Percentiles rank a stretch among this genome's conserved stretches.
Evolutionary conservation across 2,888 invertebrate genomes (phyloP).

Genomic region (Drosophila dives): DNA sequence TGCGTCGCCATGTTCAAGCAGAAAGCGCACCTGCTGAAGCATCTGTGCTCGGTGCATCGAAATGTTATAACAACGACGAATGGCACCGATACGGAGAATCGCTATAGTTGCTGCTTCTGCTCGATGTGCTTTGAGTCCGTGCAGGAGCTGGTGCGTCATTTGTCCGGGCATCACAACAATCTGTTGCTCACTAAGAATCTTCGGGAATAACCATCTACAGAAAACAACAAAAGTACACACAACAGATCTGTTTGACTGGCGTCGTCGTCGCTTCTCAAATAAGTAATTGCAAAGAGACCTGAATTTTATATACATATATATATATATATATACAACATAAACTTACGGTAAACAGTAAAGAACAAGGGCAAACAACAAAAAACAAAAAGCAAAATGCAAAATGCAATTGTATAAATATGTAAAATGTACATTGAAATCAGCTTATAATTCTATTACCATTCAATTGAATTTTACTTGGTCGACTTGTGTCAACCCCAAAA

Average conservation of each 20-base stretch:
- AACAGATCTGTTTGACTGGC: slow-evolving; percentile 39
- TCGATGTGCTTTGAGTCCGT: slow-evolving; percentile 93
- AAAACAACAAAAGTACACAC: slow-evolving; percentile 3
- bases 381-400: slow-evolving; percentile 41
- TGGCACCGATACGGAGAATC: slow-evolving; percentile 90
- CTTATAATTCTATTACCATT: slow-evolving; percentile 59
- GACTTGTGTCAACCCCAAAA: slow-evolving; percentile 1
- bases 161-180: slow-evolving; percentile 95
- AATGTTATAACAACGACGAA: slow-evolving; percentile 90
- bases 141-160: slow-evolving; percentile 93
- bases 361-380: slow-evolving; percentile 28
- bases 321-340: slow-evolving; percentile 32
- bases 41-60: slow-evolving; percentile 94
- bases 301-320: slow-evolving; percentile 60
- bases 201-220: slow-evolving; percentile 87
- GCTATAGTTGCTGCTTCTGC: slow-evolving; percentile 95
- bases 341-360: slow-evolving; percentile 60
- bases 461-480: slow-evolving; percentile 45
- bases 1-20: slow-evolving; percentile 97
- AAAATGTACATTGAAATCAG: slow-evolving; percentile 70
- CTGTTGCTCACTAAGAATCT: slow-evolving; percentile 94
- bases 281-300: slow-evolving; percentile 76
- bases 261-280: slow-evolving; percentile 41
- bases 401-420: slow-evolving; percentile 72
- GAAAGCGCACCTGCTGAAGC: slow-evolving; percentile 94